A percentile compares a stretch with the other conserved stretches of the same genome.
These are phyloP conservation scores for Argyresthia albistria DNA, from an alignment of 2,888 invertebrate species.

Conservation along the genomic window DNA sequence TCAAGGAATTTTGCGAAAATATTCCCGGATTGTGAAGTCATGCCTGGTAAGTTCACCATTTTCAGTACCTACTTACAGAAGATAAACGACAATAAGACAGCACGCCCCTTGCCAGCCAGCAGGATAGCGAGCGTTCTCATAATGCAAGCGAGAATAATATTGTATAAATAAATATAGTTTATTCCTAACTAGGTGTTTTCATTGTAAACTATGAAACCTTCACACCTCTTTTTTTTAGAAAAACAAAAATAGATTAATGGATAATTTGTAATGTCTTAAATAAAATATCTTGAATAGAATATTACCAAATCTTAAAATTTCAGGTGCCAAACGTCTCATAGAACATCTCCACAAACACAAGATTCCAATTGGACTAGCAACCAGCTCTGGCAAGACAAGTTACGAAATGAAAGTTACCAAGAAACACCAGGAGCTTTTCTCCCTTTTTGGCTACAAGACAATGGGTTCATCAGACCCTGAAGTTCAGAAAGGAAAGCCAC, in stretches of 20 bases:
- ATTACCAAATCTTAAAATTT: slow-evolving; percentile 16
- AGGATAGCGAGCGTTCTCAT: no score
- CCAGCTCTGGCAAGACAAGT: slow-evolving; percentile 83
- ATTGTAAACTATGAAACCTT: background rate
- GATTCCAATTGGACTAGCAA: slow-evolving; percentile 90
- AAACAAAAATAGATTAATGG: background rate
- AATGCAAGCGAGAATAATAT: no score
- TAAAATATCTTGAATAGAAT: background rate
- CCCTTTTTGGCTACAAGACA: slow-evolving; percentile 79
- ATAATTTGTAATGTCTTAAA: background rate
- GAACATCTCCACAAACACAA: slow-evolving; percentile 79
- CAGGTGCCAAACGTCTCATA: slow-evolving; percentile 84
- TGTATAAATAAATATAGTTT: no score
- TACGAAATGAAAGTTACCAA: slow-evolving; percentile 77
- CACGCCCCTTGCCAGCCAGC: no score
- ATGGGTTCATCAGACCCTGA: slow-evolving; percentile 88
- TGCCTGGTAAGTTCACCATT: slow-evolving; percentile 65
- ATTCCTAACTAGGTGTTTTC: background rate
- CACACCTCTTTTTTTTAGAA: background rate
- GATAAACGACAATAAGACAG: no score
- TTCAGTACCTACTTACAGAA: no score
- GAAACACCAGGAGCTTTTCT: slow-evolving; percentile 78
- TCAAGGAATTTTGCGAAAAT: slow-evolving; percentile 65
- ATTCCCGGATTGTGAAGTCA: slow-evolving; percentile 74
- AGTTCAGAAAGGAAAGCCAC: slow-evolving; percentile 88